A percentile compares a stretch with the other conserved stretches of the same genome.
These are phyloP conservation scores for Asobara japonica DNA, from an alignment of 1,140 invertebrate genomes.

Conservation along the genomic window DNA sequence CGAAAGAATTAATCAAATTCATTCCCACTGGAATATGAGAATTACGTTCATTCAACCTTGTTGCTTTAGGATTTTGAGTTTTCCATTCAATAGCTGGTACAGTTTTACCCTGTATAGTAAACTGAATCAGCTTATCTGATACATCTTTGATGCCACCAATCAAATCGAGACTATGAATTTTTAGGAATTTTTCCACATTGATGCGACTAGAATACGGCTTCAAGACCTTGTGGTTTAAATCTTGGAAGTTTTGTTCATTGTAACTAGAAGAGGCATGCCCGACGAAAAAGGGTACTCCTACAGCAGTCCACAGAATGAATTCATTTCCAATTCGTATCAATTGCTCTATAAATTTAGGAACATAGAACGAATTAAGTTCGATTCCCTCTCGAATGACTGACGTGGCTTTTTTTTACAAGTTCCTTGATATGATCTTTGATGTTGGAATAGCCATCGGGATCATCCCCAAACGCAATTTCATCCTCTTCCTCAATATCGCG, in stretches of 20 bases:
- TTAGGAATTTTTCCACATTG: neutral
- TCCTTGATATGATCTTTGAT: neutral
- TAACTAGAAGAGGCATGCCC: conserved; percentile 14
- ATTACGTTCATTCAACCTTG: neutral
- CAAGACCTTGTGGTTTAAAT: neutral
- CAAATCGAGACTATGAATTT: neutral
- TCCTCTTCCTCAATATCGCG: neutral
- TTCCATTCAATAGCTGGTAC: neutral
- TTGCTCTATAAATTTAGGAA: conserved; percentile 9
- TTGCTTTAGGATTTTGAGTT: neutral
- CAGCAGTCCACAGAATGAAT: conserved; percentile 27
- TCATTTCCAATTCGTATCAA: conserved; percentile 21
- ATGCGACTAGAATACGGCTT: neutral
- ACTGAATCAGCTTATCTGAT: neutral
- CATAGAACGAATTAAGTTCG: conserved; percentile 19
- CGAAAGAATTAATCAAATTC: neutral
- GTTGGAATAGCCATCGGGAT: neutral
- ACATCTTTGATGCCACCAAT: neutral
- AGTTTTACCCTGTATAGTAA: neutral
- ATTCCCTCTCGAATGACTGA: neutral
- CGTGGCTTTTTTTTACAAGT: conserved; percentile 6
- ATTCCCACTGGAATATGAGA: neutral
- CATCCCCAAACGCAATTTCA: neutral
- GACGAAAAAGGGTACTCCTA: conserved; percentile 8
- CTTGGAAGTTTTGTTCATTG: conserved; percentile 20